These are phyloP conservation scores for Alfaro cultratus DNA, from an alignment of 2,797 vertebrate genomes.

Conservation along the genomic window DNA sequence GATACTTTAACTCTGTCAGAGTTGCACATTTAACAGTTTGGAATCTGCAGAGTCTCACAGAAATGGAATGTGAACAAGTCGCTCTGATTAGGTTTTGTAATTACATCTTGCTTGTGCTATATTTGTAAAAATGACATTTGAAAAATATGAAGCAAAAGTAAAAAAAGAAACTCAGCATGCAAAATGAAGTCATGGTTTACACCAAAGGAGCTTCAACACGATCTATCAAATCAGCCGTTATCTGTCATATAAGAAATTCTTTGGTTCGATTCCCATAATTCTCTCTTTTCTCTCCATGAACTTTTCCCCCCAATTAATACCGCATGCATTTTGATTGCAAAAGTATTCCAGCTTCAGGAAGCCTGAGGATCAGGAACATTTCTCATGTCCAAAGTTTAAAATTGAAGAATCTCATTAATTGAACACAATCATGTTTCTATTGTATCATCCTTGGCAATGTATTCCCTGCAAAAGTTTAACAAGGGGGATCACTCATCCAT, in stretches of 20 bases:
- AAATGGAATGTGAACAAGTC: constrained; percentile 63
- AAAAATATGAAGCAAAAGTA: constrained; percentile 31
- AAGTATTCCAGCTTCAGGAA: constrained; percentile 52
- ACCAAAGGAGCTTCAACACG: constrained; percentile 50
- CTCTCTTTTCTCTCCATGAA: constrained; percentile 51
- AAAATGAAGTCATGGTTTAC: constrained; percentile 74
- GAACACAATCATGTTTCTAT: constrained; percentile 20
- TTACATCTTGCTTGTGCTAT: constrained; percentile 52
- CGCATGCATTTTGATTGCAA: constrained; percentile 68
- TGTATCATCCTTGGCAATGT: not conserved
- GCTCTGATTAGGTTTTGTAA: constrained; percentile 60
- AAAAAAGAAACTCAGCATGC: constrained; percentile 60
- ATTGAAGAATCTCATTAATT: not conserved
- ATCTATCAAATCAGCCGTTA: constrained; percentile 68
- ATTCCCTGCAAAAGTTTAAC: constrained; percentile 1
- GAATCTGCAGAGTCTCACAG: constrained; percentile 48
- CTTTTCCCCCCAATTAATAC: constrained; percentile 51
- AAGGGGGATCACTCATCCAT: not conserved
- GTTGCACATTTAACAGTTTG: constrained; percentile 50
- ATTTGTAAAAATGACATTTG: constrained; percentile 50
- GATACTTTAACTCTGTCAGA: constrained; percentile 53
- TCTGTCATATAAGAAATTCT: constrained; percentile 67
- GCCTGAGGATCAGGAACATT: constrained; percentile 60
- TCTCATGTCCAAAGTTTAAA: constrained; percentile 21
- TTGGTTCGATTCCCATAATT: constrained; percentile 63